phyloP scores from a whole-genome alignment of 2,113 vertebrate genomes.

The Jacana jacana region DNA sequence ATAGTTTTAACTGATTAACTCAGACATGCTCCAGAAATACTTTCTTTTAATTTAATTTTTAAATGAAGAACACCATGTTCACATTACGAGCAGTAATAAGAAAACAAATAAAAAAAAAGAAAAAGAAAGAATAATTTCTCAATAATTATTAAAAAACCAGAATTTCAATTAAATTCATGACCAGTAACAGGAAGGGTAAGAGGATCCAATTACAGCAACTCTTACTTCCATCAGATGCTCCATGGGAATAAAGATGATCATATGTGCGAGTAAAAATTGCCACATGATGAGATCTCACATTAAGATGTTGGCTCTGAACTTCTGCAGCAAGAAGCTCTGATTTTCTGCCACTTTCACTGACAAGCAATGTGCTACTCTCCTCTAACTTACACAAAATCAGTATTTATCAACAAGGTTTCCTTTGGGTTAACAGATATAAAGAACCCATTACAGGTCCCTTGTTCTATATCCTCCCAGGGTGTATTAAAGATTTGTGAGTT shows the following conservation, averaged over 20 bases:
- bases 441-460: background rate
- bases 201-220: slow-evolving; percentile 18
- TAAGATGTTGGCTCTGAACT: background rate
- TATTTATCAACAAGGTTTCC: background rate
- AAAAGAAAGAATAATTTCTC: background rate
- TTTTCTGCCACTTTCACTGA: background rate
- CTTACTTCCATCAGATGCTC: slow-evolving; percentile 2
- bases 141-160: slow-evolving; percentile 26
- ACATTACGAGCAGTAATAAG: background rate
- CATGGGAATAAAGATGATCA: background rate
- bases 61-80: slow-evolving; percentile 3
- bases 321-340: background rate
- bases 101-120: no score
- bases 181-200: slow-evolving; percentile 17
- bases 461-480: background rate
- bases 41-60: slow-evolving; percentile 30
- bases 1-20: background rate
- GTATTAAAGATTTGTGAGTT: background rate
- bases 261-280: background rate
- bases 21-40: background rate
- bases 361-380: background rate
- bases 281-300: background rate
- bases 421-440: background rate
- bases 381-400: background rate
- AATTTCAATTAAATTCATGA: slow-evolving; percentile 27